phyloP scores from a whole-genome alignment of 2,797 vertebrate species.

The Moxostoma hubbsi region DNA sequence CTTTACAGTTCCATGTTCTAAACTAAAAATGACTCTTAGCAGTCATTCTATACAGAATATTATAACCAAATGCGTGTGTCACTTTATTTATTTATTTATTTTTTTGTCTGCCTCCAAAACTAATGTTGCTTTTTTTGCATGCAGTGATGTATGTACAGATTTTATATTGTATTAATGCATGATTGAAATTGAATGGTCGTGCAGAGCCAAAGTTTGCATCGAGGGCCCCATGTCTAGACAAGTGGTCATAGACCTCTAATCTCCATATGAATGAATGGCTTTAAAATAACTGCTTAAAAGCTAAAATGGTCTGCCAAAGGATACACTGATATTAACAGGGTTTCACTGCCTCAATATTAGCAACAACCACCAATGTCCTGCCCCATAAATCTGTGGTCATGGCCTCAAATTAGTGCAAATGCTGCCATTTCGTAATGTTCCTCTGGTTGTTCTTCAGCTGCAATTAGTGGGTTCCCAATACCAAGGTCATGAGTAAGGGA shows the following conservation, averaged over 20 bases:
- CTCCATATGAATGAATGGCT: slow-evolving; percentile 68
- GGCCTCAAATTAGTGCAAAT: slow-evolving; percentile 75
- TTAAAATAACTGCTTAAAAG: slow-evolving; percentile 55
- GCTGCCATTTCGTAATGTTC: slow-evolving; percentile 67
- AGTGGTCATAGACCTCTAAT: slow-evolving; percentile 63
- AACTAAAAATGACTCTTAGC: no score
- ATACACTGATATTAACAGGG: slow-evolving; percentile 61
- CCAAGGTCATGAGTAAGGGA: slow-evolving; percentile 71
- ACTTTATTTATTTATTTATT: no score
- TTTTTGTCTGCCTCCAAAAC: background rate
- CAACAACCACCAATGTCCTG: slow-evolving; percentile 63
- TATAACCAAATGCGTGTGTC: no score
- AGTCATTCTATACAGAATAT: no score
- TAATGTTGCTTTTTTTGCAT: slow-evolving; percentile 28
- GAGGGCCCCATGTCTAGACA: slow-evolving; percentile 71
- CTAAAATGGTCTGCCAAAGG: slow-evolving; percentile 58
- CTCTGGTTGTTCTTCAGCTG: slow-evolving; percentile 71
- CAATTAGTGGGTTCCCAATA: slow-evolving; percentile 79
- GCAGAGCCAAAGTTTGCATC: slow-evolving; percentile 67
- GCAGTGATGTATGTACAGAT: slow-evolving; percentile 40
- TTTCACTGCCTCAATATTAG: slow-evolving; percentile 59
- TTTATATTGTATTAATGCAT: slow-evolving; percentile 62
- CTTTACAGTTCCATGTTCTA: slow-evolving; percentile 70
- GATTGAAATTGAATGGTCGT: slow-evolving; percentile 61
- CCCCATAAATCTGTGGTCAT: slow-evolving; percentile 77